Percentiles rank a stretch among this genome's conserved stretches.
These are phyloP conservation scores for Onychomys leucogaster DNA, from an alignment of 2,797 vertebrate genomes.

Conservation along the genomic window DNA sequence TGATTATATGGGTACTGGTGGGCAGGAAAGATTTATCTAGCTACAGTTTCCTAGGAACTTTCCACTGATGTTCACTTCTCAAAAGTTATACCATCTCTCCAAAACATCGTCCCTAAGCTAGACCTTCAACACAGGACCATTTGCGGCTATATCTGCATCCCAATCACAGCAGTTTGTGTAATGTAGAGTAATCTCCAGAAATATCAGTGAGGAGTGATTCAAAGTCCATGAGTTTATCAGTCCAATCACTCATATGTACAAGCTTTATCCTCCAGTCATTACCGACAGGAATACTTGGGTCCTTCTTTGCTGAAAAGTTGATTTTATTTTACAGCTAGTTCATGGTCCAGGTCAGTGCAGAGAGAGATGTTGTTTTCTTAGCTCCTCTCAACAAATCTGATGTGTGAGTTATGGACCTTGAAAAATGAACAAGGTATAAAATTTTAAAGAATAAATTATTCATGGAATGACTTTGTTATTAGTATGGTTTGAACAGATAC, in stretches of 20 bases:
- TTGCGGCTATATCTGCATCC: fast-evolving
- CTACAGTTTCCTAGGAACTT: not conserved
- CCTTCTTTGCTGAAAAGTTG: not conserved
- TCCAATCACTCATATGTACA: not conserved
- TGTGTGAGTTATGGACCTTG: not conserved
- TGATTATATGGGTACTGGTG: too few relatives aligned
- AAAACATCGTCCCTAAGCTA: not conserved
- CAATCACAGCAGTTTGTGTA: not conserved
- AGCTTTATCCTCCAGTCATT: not conserved
- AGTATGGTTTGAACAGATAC: not conserved
- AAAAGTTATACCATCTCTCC: not conserved
- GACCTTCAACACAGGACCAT: not conserved
- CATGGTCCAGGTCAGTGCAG: not conserved
- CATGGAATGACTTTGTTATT: constrained; percentile 28
- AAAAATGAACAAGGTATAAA: not conserved
- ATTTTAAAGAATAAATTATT: not conserved
- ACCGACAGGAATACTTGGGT: not conserved
- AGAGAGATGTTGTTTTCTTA: constrained; percentile 7
- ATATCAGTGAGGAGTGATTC: not conserved
- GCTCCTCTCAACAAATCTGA: not conserved
- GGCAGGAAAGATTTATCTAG: too few relatives aligned
- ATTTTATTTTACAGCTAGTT: not conserved
- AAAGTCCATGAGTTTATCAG: not conserved
- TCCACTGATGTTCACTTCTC: fast-evolving
- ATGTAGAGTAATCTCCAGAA: too few relatives aligned